phyloP scores from a whole-genome alignment of 92 coral and sea anemone genomes.

The Ricordea florida region DNA sequence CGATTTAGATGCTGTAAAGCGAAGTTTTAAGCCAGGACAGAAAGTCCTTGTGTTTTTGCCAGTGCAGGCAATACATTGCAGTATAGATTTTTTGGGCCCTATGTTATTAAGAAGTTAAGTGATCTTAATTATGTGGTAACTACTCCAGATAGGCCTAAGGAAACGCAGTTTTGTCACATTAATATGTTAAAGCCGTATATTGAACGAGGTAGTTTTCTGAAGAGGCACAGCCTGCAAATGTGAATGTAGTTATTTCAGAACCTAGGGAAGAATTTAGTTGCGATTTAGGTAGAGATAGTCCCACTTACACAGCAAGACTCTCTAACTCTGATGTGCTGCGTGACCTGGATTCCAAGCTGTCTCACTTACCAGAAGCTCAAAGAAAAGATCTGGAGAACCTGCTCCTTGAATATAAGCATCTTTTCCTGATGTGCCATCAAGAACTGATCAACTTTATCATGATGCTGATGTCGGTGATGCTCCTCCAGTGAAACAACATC shows the following conservation, averaged over 20 bases:
- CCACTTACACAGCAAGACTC: background rate
- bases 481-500: too few relatives aligned
- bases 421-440: too few relatives aligned
- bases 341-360: too few relatives aligned
- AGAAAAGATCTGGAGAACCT: too few relatives aligned
- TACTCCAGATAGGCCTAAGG: background rate
- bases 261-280: background rate
- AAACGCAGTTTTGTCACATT: background rate
- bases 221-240: background rate
- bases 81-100: background rate
- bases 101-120: background rate
- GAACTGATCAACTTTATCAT: too few relatives aligned
- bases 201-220: background rate
- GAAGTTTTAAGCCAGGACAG: too few relatives aligned
- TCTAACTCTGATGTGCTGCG: background rate
- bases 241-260: background rate
- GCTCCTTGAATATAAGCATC: too few relatives aligned
- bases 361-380: too few relatives aligned
- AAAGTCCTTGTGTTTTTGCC: slow-evolving; percentile 34
- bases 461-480: too few relatives aligned
- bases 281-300: too few relatives aligned
- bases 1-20: too few relatives aligned
- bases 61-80: background rate
- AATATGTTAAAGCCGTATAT: background rate
- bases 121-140: background rate